Conservation (phyloP, 64 coral and sea anemone genomes). For the Pocillopora verrucosa region DNA sequence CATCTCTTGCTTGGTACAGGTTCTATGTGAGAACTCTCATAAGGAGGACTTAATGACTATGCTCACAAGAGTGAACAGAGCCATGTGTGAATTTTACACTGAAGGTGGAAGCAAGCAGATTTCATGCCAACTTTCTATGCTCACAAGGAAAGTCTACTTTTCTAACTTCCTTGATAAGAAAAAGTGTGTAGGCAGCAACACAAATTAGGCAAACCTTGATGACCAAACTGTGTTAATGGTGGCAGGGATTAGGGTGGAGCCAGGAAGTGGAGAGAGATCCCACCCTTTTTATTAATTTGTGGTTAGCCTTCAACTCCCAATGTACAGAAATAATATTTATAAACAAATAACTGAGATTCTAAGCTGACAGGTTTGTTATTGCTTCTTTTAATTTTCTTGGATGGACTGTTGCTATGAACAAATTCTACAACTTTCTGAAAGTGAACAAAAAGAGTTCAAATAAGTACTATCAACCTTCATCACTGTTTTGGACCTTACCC, state of each 20-base stretch:
- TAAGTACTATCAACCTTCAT: no score
- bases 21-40: conserved; percentile 54
- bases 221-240: no score
- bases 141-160: conserved; percentile 86
- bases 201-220: background rate
- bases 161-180: conserved; percentile 29
- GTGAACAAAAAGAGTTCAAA: no score
- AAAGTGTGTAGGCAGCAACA: no score
- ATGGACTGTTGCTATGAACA: background rate
- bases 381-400: background rate
- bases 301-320: no score
- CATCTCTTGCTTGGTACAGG: conserved; percentile 69
- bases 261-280: no score
- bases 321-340: no score
- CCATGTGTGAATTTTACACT: conserved; percentile 68
- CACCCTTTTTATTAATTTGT: no score
- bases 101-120: conserved; percentile 65
- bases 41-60: conserved; percentile 82
- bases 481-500: no score
- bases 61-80: conserved; percentile 85
- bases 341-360: no score
- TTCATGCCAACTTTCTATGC: conserved; percentile 83
- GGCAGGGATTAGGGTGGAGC: no score
- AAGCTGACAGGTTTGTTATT: background rate
- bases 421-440: no score